Percentiles rank a stretch among this genome's conserved stretches.
phyloP scores from a whole-genome alignment of 1,140 invertebrate species.

The Episyrphus balteatus region DNA sequence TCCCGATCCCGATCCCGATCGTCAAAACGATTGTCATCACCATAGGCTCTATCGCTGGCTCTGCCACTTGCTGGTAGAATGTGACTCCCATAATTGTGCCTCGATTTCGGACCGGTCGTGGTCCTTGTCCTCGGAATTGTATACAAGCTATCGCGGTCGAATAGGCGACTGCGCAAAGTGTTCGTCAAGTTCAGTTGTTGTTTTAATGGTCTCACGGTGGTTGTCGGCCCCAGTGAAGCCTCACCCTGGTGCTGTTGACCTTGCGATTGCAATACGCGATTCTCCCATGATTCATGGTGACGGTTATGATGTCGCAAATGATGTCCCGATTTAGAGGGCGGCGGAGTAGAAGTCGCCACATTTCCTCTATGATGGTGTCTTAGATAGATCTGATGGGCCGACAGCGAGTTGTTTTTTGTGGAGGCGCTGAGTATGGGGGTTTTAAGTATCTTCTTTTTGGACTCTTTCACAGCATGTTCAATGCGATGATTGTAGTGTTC shows the following conservation, averaged over 20 bases:
- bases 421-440: too few relatives aligned
- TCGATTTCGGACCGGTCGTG: not conserved
- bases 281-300: not conserved
- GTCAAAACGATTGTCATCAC: not conserved
- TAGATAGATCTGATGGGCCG: not conserved
- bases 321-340: not conserved
- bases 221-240: too few relatives aligned
- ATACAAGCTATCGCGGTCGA: slow-evolving; percentile 3
- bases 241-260: not conserved
- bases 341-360: not conserved
- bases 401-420: not conserved
- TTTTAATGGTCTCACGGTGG: too few relatives aligned
- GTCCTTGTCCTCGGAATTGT: not conserved
- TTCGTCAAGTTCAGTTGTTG: not conserved
- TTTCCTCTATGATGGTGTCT: not conserved
- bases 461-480: slow-evolving; percentile 1
- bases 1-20: not conserved
- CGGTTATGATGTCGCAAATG: slow-evolving; percentile 2
- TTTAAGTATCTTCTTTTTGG: not conserved
- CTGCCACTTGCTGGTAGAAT: not conserved
- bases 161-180: slow-evolving; percentile 1
- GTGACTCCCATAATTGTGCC: not conserved
- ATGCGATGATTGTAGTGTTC: slow-evolving; percentile 1
- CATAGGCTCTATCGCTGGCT: not conserved
- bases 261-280: not conserved